Evolutionary conservation across 2,888 invertebrate genomes (phyloP).

Genomic region (Psylliodes chrysocephalus): DNA sequence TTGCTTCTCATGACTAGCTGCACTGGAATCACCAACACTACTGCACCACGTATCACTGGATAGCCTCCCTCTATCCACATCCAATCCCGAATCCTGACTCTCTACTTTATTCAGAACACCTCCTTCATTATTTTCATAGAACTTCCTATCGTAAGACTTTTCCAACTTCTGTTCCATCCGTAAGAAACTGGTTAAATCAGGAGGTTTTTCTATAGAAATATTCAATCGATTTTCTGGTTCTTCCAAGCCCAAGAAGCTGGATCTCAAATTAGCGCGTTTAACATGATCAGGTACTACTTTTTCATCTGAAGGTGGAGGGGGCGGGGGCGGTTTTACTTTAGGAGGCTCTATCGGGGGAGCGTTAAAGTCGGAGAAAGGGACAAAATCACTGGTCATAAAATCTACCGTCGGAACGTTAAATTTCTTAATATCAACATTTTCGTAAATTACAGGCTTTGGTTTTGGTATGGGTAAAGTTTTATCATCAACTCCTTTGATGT

Average conservation of each 20-base stretch:
- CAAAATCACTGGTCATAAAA: constrained; percentile 60
- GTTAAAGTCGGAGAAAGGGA: constrained; percentile 68
- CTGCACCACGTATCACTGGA: constrained; percentile 72
- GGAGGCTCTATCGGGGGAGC: constrained; percentile 73
- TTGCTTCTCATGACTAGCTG: constrained; percentile 75
- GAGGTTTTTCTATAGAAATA: constrained; percentile 70
- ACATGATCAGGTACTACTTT: constrained; percentile 61
- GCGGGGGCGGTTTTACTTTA: constrained; percentile 73
- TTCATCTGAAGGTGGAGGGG: constrained; percentile 84
- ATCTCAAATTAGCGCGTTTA: constrained; percentile 82
- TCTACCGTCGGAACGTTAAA: too few species aligned
- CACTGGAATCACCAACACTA: constrained; percentile 55
- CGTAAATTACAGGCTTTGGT: constrained; percentile 64
- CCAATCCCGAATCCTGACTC: constrained; percentile 83
- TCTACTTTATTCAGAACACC: constrained; percentile 64
- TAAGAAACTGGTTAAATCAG: constrained; percentile 83
- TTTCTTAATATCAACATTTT: constrained; percentile 63
- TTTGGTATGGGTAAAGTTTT: constrained; percentile 28
- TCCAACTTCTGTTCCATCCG: constrained; percentile 83
- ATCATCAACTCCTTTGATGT: constrained; percentile 24
- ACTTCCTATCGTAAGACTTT: constrained; percentile 77
- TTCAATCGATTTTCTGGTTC: constrained; percentile 76
- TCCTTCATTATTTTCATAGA: constrained; percentile 55
- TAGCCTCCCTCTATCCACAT: constrained; percentile 69
- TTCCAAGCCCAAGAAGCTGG: constrained; percentile 87